Evolutionary conservation across 2,888 invertebrate genomes (phyloP).

Genomic region (Mythimna lalbum): DNA sequence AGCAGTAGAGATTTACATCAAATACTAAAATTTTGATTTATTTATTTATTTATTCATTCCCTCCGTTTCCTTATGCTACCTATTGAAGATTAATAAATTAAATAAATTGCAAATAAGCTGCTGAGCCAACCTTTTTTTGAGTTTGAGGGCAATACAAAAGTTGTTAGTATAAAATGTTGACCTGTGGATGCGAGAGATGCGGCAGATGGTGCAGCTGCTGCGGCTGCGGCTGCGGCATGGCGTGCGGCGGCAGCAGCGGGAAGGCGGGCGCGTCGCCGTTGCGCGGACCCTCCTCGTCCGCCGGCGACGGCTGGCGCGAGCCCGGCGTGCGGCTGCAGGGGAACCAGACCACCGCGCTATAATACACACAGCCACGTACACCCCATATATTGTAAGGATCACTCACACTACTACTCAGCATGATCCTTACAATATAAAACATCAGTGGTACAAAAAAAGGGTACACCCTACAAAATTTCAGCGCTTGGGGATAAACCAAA

Average conservation of each 20-base stretch:
- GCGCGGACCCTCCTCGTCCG: slow-evolving; percentile 93
- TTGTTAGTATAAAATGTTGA: slow-evolving; percentile 50
- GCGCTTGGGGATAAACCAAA: background rate
- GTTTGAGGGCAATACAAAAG: background rate
- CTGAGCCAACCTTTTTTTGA: background rate
- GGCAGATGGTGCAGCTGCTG: slow-evolving; percentile 85
- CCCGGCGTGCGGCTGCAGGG: slow-evolving; percentile 95
- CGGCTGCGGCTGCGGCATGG: slow-evolving; percentile 85
- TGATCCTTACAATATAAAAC: background rate
- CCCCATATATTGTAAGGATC: background rate
- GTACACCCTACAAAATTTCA: too few relatives aligned
- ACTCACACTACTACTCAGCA: slow-evolving; percentile 1
- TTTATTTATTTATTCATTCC: too few relatives aligned
- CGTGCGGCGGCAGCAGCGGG: slow-evolving; percentile 86
- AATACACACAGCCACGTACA: slow-evolving; percentile 4
- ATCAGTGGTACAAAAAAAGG: background rate
- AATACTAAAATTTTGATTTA: background rate
- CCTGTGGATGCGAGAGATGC: slow-evolving; percentile 87
- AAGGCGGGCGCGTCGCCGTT: slow-evolving; percentile 84
- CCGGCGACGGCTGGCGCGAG: slow-evolving; percentile 97
- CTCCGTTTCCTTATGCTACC: too few relatives aligned
- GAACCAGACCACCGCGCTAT: slow-evolving; percentile 29
- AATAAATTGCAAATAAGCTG: background rate
- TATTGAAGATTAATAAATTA: background rate
- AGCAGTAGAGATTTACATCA: background rate